These are phyloP conservation scores for Eubasilissa regina DNA, from an alignment of 1,140 invertebrate species.

Conservation along the genomic window DNA sequence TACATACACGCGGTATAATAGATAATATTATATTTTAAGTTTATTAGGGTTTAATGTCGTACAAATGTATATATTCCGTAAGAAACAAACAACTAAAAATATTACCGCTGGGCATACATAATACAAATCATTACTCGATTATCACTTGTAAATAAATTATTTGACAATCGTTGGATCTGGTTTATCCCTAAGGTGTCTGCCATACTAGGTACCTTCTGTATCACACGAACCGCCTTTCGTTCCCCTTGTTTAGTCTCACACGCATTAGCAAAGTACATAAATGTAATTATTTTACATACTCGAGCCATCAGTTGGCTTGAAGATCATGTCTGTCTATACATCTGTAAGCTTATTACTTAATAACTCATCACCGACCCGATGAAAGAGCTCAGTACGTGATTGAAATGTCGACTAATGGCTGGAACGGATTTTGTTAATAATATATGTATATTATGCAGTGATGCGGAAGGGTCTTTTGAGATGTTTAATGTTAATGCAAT, in stretches of 20 bases:
- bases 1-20: too few species aligned
- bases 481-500: too few species aligned
- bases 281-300: slow-evolving; percentile 58
- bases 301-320: slow-evolving; percentile 43
- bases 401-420: slow-evolving; percentile 49
- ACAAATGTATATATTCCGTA: too few species aligned
- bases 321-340: slow-evolving; percentile 42
- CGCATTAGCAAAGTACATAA: slow-evolving; percentile 47
- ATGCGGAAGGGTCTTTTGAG: too few species aligned
- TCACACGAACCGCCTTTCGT: slow-evolving; percentile 41
- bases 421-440: slow-evolving; percentile 41
- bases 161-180: slow-evolving; percentile 16
- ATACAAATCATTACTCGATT: slow-evolving; percentile 4
- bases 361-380: slow-evolving; percentile 51
- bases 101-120: background rate
- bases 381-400: slow-evolving; percentile 28
- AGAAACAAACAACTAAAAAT: background rate
- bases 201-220: background rate
- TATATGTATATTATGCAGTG: background rate
- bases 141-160: background rate
- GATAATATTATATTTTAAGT: too few species aligned
- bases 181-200: slow-evolving; percentile 16
- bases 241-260: slow-evolving; percentile 46
- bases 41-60: too few species aligned
- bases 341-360: slow-evolving; percentile 58